Evolutionary conservation across 2,797 vertebrate genomes (phyloP), one percentile per base, ranked within the genome.

Genomic region (Nyctibius grandis): DNA sequence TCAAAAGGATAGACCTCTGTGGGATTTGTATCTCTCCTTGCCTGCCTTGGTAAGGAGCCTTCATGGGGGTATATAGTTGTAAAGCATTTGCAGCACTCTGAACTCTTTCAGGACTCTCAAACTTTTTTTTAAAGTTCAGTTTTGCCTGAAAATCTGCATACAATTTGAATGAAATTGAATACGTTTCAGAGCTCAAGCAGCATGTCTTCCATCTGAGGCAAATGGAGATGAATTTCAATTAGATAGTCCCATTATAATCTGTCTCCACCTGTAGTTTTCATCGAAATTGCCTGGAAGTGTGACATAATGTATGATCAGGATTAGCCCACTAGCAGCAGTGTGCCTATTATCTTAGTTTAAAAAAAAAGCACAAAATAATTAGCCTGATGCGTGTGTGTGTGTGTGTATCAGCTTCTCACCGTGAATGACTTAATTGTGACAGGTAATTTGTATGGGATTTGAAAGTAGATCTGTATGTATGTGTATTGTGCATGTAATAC

Each of bases 141-240:
- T 97, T 97, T 98, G 89, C 91, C 79, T 97, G 91, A 95, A 97
- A 98, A 98, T 97, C 94, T 97, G 96, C 97, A 97, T 98, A 88
- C 85, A 63, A 96, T 98, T 98, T 98, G 95, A 98, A 97, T 97
- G 88, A 97, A 98, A 97, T 88, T 90, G 96, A 97, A 83, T 97
- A 93, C 69, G 95, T 98, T 98, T 98, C 92, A 97, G 96, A 95
- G 93, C 97, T 97, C 95, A 97, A 98, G 96, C 98, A 98, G 97
- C 50, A 9, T 97, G 96, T 93, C 97, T 98, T 97, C 97, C 83
- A 96, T 97, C 94, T 94, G 96, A 98, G 96, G 91, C 93, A 98
- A 98, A 97, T 85, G 92, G 96, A 97, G 96, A 97, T 97, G 97
- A 98, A 98, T 98, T 98, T 98, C 97, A 98, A 97, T 98, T 96